phyloP scores from a whole-genome alignment of 2,797 vertebrate genomes.

The Scolopax bukidnonensis region DNA sequence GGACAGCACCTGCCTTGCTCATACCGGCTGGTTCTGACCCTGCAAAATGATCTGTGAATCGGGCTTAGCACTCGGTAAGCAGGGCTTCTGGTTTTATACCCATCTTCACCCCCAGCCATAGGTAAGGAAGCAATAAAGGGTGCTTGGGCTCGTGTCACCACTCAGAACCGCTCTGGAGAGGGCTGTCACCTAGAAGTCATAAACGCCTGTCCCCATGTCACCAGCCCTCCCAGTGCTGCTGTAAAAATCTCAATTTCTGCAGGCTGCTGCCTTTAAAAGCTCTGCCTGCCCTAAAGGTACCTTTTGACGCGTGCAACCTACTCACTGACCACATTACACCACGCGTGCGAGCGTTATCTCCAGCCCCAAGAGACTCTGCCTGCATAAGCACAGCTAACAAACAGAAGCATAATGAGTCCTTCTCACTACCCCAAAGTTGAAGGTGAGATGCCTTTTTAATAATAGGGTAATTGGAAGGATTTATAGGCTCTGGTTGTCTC shows the following conservation, averaged over 20 bases:
- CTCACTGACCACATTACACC: background rate
- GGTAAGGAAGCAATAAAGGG: background rate
- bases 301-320: background rate
- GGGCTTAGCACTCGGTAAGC: background rate
- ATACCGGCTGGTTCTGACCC: background rate
- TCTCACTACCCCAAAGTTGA: constrained; percentile 32
- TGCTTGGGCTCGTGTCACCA: background rate
- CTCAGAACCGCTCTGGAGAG: background rate
- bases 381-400: constrained; percentile 34
- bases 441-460: constrained; percentile 68
- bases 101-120: background rate
- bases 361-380: background rate
- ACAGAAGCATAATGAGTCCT: constrained; percentile 16
- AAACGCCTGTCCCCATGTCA: background rate
- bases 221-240: background rate
- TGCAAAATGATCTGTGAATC: background rate
- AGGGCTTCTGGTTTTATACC: background rate
- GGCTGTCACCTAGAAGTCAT: background rate
- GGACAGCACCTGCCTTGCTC: background rate
- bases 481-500: constrained; percentile 59
- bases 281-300: background rate
- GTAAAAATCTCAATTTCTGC: background rate
- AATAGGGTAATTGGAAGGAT: constrained; percentile 55
- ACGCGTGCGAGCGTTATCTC: background rate
- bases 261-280: constrained; percentile 35